Conservation (phyloP, 2,888 invertebrate genomes). For the Cactoblastis cactorum region DNA sequence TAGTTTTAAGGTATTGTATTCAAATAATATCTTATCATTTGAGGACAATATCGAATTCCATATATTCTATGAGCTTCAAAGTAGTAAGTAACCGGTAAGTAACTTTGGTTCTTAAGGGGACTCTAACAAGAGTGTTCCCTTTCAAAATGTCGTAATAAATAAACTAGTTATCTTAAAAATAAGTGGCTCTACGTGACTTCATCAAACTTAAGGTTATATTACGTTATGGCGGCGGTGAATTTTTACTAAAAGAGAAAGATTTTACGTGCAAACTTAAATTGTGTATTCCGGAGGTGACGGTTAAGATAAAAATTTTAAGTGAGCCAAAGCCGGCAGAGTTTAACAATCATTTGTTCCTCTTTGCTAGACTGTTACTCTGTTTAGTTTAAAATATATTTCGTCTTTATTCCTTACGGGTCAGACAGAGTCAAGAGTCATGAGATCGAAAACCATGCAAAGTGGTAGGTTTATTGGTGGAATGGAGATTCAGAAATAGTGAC, state of each 20-base stretch:
- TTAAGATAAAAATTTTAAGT: conserved; percentile 40
- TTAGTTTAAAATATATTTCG: no score
- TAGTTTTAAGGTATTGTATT: no score
- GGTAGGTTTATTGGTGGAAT: no score
- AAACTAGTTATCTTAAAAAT: conserved; percentile 16
- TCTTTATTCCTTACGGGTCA: no score
- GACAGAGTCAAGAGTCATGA: no score
- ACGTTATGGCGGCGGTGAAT: conserved; percentile 46
- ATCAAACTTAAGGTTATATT: conserved; percentile 56
- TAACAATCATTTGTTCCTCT: conserved; percentile 19
- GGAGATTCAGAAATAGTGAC: no score
- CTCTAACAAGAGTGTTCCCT: not conserved
- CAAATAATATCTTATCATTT: no score
- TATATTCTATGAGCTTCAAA: no score
- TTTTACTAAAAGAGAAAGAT: conserved; percentile 49
- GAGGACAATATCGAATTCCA: no score
- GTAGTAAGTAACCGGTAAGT: not conserved
- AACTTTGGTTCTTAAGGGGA: not conserved
- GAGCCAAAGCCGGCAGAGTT: conserved; percentile 17
- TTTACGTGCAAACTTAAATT: conserved; percentile 70
- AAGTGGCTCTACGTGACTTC: conserved; percentile 45
- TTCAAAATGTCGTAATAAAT: conserved; percentile 9
- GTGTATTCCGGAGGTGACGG: conserved; percentile 52
- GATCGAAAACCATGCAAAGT: no score
- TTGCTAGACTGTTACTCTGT: not conserved